These are phyloP conservation scores for Pogoniulus pusillus DNA, from an alignment of 2,797 vertebrate species.

Conservation along the genomic window DNA sequence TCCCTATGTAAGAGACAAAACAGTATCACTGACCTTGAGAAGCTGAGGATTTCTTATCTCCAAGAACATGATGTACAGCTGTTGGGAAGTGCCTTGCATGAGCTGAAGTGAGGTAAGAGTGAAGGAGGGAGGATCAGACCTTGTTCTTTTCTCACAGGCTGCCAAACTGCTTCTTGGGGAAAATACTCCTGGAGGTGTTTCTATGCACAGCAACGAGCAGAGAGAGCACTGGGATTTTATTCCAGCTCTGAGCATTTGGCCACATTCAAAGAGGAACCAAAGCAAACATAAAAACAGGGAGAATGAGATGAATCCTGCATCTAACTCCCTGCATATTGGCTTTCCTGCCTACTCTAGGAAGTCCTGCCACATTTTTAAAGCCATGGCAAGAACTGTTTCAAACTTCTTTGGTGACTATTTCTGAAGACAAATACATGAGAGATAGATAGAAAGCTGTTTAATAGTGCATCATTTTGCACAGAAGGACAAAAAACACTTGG, in stretches of 20 bases:
- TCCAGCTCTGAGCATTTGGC: neutral
- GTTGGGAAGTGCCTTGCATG: slow-evolving; percentile 25
- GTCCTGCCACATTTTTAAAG: neutral
- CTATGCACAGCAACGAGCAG: neutral
- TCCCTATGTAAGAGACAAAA: slow-evolving; percentile 4
- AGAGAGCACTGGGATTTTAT: neutral
- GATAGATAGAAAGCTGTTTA: neutral
- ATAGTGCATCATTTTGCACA: neutral
- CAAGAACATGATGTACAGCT: slow-evolving; percentile 11
- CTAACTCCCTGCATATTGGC: neutral
- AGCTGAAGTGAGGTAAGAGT: slow-evolving; percentile 24
- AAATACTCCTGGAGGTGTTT: slow-evolving; percentile 11
- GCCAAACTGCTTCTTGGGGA: slow-evolving; percentile 15
- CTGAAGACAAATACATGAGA: neutral
- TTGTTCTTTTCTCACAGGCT: slow-evolving; percentile 13
- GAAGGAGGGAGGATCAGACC: neutral
- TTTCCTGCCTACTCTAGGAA: neutral
- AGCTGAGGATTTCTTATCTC: slow-evolving; percentile 47
- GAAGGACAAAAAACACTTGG: neutral
- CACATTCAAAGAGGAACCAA: neutral
- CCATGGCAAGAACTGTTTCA: neutral
- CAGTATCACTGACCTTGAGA: slow-evolving; percentile 37
- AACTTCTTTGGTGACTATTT: neutral
- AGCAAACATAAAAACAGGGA: neutral
- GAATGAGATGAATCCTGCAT: neutral